Percentiles rank a stretch among this genome's conserved stretches.
phyloP scores from a whole-genome alignment of 2,797 vertebrate genomes.

The Echiichthys vipera region DNA sequence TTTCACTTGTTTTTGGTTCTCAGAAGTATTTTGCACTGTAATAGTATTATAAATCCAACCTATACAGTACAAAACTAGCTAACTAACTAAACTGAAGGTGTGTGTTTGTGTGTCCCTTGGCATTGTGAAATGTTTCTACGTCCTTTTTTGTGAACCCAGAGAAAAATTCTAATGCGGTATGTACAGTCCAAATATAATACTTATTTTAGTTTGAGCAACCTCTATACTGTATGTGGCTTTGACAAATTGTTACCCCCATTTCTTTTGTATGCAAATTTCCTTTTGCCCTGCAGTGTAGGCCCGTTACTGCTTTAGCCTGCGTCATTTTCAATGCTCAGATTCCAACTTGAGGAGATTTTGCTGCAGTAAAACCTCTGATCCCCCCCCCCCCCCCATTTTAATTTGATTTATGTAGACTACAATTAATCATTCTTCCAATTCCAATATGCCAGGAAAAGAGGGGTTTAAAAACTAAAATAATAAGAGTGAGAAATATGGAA shows the following conservation, averaged over 20 bases:
- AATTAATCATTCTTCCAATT: slow-evolving; percentile 66
- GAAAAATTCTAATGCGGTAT: slow-evolving; percentile 79
- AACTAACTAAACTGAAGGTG: slow-evolving; percentile 86
- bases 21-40: slow-evolving; percentile 90
- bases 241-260: slow-evolving; percentile 69
- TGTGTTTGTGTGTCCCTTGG: slow-evolving; percentile 88
- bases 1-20: slow-evolving; percentile 70
- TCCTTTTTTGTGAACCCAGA: slow-evolving; percentile 84
- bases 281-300: slow-evolving; percentile 58
- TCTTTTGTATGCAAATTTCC: slow-evolving; percentile 71
- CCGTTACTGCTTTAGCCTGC: slow-evolving; percentile 51
- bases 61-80: slow-evolving; percentile 88
- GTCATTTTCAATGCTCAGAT: slow-evolving; percentile 49
- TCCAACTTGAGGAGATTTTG: slow-evolving; percentile 48
- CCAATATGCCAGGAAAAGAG: slow-evolving; percentile 67
- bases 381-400: slow-evolving; percentile 13
- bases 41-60: slow-evolving; percentile 88
- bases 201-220: slow-evolving; percentile 63
- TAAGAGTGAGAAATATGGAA: slow-evolving; percentile 59
- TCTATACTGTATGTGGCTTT: slow-evolving; percentile 79
- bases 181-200: slow-evolving; percentile 81
- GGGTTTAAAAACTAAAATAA: slow-evolving; percentile 66
- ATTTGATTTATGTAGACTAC: slow-evolving; percentile 69
- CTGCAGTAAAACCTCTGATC: slow-evolving; percentile 50
- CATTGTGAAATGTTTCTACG: slow-evolving; percentile 88